Percentiles rank a stretch among this genome's conserved stretches.
phyloP scores from a whole-genome alignment of 2,113 vertebrate species.

The Piaya cayana region DNA sequence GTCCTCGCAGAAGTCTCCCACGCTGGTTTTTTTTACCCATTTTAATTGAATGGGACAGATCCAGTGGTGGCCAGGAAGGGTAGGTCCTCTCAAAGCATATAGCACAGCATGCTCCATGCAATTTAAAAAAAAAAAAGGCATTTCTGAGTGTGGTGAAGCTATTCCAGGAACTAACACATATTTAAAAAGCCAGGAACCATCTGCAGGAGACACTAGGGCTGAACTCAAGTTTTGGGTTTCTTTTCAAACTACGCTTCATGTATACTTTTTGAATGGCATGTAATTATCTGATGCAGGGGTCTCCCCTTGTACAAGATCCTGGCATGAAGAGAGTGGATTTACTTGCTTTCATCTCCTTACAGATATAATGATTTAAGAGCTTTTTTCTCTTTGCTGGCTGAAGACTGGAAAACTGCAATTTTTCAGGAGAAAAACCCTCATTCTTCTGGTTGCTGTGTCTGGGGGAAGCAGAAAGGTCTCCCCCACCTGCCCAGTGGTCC shows the following conservation, averaged over 20 bases:
- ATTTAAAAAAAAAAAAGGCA: neutral
- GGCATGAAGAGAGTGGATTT: neutral
- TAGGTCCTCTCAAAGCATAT: neutral
- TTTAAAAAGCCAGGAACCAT: neutral
- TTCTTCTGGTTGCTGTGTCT: fast-evolving
- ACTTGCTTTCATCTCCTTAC: neutral
- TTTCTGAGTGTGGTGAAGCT: neutral
- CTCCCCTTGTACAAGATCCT: neutral
- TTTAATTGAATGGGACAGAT: neutral
- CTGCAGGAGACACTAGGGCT: neutral
- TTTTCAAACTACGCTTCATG: neutral
- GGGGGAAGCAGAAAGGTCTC: neutral
- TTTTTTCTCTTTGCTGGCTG: neutral
- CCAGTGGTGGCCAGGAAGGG: neutral
- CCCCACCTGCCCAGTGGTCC: neutral
- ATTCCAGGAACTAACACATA: neutral
- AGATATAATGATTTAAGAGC: neutral
- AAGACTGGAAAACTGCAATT: neutral
- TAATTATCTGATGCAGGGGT: neutral
- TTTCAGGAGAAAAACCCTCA: neutral
- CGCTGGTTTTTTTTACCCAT: neutral
- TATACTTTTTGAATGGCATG: neutral
- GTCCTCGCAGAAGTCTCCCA: neutral
- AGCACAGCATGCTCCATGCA: neutral
- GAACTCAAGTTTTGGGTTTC: neutral